These are phyloP conservation scores for Eurosta solidaginis DNA, from an alignment of 1,140 invertebrate species.

Conservation along the genomic window DNA sequence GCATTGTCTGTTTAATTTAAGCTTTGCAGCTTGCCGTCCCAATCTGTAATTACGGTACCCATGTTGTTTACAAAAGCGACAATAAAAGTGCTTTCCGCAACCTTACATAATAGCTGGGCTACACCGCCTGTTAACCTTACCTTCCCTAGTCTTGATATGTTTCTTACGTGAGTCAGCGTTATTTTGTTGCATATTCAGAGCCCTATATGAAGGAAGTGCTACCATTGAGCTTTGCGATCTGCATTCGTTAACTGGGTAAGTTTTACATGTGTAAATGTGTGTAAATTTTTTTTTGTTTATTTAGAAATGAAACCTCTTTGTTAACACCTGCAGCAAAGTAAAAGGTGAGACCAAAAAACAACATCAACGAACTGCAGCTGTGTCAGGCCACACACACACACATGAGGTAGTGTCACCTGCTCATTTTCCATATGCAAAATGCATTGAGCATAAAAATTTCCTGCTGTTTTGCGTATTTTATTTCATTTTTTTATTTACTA, in stretches of 20 bases:
- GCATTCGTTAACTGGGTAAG: not conserved
- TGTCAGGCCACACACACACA: not conserved
- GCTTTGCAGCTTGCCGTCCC: too few species aligned
- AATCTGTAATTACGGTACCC: too few species aligned
- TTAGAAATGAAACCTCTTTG: not conserved
- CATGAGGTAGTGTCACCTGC: not conserved
- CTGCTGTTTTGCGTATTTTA: not conserved
- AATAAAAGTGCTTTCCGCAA: too few species aligned
- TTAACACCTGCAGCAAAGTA: not conserved
- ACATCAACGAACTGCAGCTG: not conserved
- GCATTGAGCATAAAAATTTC: not conserved
- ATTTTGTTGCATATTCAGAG: too few species aligned
- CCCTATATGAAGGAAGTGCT: too few species aligned
- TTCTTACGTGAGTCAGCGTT: too few species aligned
- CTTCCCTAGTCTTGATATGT: too few species aligned
- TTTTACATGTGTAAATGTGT: not conserved
- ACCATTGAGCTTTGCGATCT: too few species aligned
- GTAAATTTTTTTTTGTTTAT: not conserved
- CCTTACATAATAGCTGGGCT: too few species aligned
- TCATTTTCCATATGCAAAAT: not conserved
- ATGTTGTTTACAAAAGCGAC: too few species aligned
- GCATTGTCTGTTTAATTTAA: too few species aligned
- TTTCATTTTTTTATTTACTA: not conserved
- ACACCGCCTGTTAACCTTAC: too few species aligned
- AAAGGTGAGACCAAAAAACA: not conserved